Base-by-base conservation (phyloP, 2,888 invertebrate genomes). In the Biston betularia region DNA sequence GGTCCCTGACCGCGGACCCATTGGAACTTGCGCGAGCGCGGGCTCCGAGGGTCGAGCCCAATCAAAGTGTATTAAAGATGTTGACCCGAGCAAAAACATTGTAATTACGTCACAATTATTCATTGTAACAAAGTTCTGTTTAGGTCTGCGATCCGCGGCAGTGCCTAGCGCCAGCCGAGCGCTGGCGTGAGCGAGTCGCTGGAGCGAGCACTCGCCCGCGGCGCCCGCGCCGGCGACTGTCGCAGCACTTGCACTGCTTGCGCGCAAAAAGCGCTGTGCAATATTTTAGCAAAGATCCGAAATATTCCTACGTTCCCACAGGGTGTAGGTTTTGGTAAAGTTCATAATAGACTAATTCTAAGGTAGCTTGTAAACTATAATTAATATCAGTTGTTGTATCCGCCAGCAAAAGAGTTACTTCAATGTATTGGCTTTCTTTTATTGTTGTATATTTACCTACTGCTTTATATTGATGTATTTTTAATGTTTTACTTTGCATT, bases 141-240 rank as follows among this genome's bases (percentile, higher is more conserved):
- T n/a, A 67, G 57, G 65, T 70, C 63, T 66, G 8, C 44, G 50
- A 63, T 14, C 50, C 44, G 48, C 53, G 46, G 12, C 12, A 53
- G 53, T 54, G 38, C 15, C 33, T 53, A 34, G 46, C 57, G 49
- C 63, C 59, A 49, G 45, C n/a, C 49, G 35, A 14, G 54, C 34
- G 49, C 58, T 67, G 48, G 50, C 53, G 53, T 14, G 8, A 53
- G 50, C 44, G 7, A 57, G 48, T 56, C 10, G 60, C 57, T 62
- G 57, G 54, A 11, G 44, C 42, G 24, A 66, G 52, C 14, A 46
- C 60, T 46, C n/a, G 54, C 48, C 24, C 44, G n/a, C n/a, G n/a
- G n/a, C n/a, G n/a, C 15, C 8, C 53, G 14, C 35, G 40, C 15
- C 44, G 10, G 50, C 7, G 2, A 49, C n/a, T 10, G n/a, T 34